Evolutionary conservation across 2,888 invertebrate species (phyloP).

Genomic region (Dasysyrphus tricinctus): DNA sequence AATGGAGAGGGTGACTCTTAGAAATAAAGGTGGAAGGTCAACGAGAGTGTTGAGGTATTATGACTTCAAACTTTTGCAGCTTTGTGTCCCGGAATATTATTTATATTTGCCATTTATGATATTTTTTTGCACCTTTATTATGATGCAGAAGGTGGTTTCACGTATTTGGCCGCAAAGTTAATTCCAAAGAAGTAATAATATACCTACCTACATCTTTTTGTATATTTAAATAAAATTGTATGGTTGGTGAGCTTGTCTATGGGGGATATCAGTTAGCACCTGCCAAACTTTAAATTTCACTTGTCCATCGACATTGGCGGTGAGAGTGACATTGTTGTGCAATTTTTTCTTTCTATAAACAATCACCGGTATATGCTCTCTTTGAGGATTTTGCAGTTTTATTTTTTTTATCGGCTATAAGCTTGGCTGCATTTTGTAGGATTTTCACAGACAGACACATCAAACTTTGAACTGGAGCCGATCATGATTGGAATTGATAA

Average conservation of each 20-base stretch:
- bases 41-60: no score
- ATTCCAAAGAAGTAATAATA: slow-evolving; percentile 13
- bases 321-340: slow-evolving; percentile 62
- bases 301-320: slow-evolving; percentile 29
- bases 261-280: slow-evolving; percentile 44
- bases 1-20: no score
- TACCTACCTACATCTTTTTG: slow-evolving; percentile 2
- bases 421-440: neutral
- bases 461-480: slow-evolving; percentile 63
- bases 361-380: neutral
- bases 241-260: neutral
- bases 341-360: slow-evolving; percentile 28
- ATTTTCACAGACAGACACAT: slow-evolving; percentile 39
- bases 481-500: slow-evolving; percentile 67
- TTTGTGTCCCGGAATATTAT: neutral
- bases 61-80: neutral
- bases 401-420: neutral
- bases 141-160: slow-evolving; percentile 34
- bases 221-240: slow-evolving; percentile 15
- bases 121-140: slow-evolving; percentile 11
- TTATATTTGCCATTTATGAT: slow-evolving; percentile 43
- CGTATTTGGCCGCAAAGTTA: slow-evolving; percentile 32
- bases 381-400: neutral
- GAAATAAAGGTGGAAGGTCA: no score
- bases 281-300: slow-evolving; percentile 68